Conservation (phyloP, 2,113 vertebrate species). For the Corydoras sp. region DNA sequence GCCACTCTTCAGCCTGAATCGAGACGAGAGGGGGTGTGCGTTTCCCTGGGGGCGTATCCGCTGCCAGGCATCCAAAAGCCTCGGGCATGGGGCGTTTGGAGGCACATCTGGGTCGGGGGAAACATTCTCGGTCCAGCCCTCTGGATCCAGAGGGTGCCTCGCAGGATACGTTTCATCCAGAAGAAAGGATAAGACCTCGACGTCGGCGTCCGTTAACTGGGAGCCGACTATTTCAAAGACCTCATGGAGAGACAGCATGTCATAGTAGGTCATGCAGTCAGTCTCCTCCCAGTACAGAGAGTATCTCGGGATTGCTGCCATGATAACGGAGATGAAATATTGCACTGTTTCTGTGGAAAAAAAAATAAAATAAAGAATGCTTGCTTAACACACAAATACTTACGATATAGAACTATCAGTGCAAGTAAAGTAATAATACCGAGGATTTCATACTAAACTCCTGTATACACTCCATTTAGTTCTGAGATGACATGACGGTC, state of each 20-base stretch:
- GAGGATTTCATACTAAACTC: too few relatives aligned
- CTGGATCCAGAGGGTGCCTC: constrained; percentile 67
- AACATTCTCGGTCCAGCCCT: constrained; percentile 59
- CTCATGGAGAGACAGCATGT: constrained; percentile 81
- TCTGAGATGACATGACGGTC: too few relatives aligned
- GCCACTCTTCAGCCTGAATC: constrained; percentile 66
- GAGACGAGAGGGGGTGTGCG: constrained; percentile 30
- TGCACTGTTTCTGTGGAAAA: background rate
- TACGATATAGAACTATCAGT: too few relatives aligned
- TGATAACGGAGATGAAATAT: constrained; percentile 34
- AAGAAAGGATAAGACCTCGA: constrained; percentile 79
- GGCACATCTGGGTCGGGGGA: constrained; percentile 18
- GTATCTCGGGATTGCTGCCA: constrained; percentile 52
- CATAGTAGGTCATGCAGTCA: constrained; percentile 78
- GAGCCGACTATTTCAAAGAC: constrained; percentile 81
- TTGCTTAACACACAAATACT: too few relatives aligned
- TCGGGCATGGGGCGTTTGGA: constrained; percentile 45
- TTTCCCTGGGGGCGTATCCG: constrained; percentile 39
- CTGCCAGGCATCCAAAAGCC: constrained; percentile 62
- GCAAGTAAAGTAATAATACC: too few relatives aligned
- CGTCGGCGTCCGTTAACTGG: constrained; percentile 77
- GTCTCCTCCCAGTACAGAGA: constrained; percentile 79
- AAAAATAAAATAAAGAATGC: too few relatives aligned
- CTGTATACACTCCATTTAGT: too few relatives aligned
- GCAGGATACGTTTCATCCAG: constrained; percentile 70